Base-by-base conservation (phyloP, 2,797 vertebrate species). In the Gadopsis bispinosus region DNA sequence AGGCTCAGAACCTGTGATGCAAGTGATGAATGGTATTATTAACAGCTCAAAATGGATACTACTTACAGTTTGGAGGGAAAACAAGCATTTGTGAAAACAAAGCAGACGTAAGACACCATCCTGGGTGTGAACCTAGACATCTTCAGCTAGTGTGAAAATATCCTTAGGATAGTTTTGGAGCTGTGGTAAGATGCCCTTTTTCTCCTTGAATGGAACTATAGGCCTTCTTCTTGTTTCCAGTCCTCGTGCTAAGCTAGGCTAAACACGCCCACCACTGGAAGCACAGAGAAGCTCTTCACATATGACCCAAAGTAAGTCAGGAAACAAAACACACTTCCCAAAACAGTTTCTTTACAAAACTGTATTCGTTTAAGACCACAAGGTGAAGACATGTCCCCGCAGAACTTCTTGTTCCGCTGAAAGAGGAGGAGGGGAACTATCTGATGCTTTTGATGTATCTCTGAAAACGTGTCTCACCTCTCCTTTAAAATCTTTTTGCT, bases 401-500 rank as follows among this genome's bases (percentile, higher is more conserved):
- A 65, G 65, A 74, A 79, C 33, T 62, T 64, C 62, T 67, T 71
- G 76, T 78, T 73, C 68, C 12, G 31, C 50, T 72, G 19, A 66
- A 64, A 47, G 7, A 8, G 3, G 43, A 61, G 19, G 56, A 76
- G 45, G 43, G 31, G 78, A 77, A 62, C 51, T 48, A 35, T 73
- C 56, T 29, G 55, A 62, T 55, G 66, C 75, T 71, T 79, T 74
- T 84, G 69, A 86, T 68, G 31, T 77, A 81, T 69, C 29, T 33
- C 54, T 60, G 62, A 68, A 79, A 54, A 59, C 4, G 20, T 58
- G 61, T 79, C 76, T 83, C 75, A 82, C 75, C 70, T 79, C 50
- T 67, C 68, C 65, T 75, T 85, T 86, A 73, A 88, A 87, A 71
- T n/a, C 20, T 68, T 80, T 78, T 39, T 16, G 55, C 71, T 77